A percentile compares a stretch with the other conserved stretches of the same genome.
Evolutionary conservation across 37 sponge, comb jelly and placozoan species (phyloP).

Genomic region (Hexactinellida sp.): DNA sequence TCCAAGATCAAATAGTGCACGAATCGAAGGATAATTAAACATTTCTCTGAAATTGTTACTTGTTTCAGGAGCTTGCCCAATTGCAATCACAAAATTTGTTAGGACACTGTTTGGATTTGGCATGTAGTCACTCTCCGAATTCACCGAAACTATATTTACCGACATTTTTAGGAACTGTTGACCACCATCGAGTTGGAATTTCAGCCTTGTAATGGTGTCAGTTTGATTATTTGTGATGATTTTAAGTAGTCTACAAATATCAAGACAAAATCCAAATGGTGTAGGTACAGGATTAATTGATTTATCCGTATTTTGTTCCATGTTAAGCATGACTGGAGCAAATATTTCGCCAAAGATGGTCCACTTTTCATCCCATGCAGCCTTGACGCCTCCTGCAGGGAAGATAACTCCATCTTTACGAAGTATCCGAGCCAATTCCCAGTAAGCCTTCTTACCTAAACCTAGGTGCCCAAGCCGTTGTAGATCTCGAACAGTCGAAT

Average conservation of each 20-base stretch:
- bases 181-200: slow-evolving; percentile 17
- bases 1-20: not conserved
- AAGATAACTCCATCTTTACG: slow-evolving; percentile 6
- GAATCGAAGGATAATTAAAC: not conserved
- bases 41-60: not conserved
- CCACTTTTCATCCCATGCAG: slow-evolving; percentile 4
- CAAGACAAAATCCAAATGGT: slow-evolving; percentile 4
- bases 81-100: slow-evolving; percentile 17
- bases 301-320: not conserved
- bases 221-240: not conserved
- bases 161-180: slow-evolving; percentile 13
- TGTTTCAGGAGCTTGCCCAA: slow-evolving; percentile 2
- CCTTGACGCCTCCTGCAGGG: not conserved
- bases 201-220: not conserved
- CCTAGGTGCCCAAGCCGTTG: not conserved
- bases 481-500: slow-evolving; percentile 6
- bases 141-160: not conserved
- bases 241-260: not conserved
- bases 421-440: slow-evolving; percentile 14
- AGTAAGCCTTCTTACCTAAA: not conserved
- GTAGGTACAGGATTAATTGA: not conserved
- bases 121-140: not conserved
- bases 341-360: not conserved
- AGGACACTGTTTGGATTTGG: slow-evolving; percentile 15
- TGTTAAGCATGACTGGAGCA: slow-evolving; percentile 10